Percentiles rank a stretch among this genome's conserved stretches.
phyloP scores from a whole-genome alignment of 2,888 invertebrate species.

The Mythimna loreyi region DNA sequence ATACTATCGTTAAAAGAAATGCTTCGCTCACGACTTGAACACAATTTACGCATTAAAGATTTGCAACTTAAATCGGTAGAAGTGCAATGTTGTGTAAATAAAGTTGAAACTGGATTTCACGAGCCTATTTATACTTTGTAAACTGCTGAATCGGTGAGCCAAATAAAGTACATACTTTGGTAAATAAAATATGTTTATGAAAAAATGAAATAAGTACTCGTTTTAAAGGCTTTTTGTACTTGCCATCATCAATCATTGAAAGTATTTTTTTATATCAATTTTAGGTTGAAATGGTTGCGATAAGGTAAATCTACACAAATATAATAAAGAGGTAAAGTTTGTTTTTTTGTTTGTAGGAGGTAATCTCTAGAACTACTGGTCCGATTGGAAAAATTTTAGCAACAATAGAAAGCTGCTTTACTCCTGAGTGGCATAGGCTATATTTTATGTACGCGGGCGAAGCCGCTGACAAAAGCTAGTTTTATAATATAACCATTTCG shows the following conservation, averaged over 20 bases:
- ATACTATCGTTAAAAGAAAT: not conserved
- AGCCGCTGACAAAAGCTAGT: no score
- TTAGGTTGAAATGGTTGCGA: not conserved
- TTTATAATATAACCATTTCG: no score
- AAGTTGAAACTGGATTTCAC: not conserved
- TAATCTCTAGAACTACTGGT: no score
- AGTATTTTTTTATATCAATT: not conserved
- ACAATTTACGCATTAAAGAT: constrained; percentile 3
- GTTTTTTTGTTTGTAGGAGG: no score
- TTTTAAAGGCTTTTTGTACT: not conserved
- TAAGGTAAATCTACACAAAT: no score
- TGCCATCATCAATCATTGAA: not conserved
- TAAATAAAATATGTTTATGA: not conserved
- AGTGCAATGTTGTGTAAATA: constrained; percentile 20
- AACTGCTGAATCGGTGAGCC: not conserved
- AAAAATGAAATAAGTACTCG: not conserved
- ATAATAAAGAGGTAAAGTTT: no score
- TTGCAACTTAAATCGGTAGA: not conserved
- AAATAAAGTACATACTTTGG: not conserved
- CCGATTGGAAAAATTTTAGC: no score
- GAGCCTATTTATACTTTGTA: not conserved
- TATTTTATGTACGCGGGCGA: no score
- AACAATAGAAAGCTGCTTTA: no score
- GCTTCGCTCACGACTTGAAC: constrained; percentile 7
- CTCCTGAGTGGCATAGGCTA: no score